Evolutionary conservation across 1,140 invertebrate species (phyloP), one percentile per base, ranked within the genome.

Genomic region (Ditylenchus dipsaci): DNA sequence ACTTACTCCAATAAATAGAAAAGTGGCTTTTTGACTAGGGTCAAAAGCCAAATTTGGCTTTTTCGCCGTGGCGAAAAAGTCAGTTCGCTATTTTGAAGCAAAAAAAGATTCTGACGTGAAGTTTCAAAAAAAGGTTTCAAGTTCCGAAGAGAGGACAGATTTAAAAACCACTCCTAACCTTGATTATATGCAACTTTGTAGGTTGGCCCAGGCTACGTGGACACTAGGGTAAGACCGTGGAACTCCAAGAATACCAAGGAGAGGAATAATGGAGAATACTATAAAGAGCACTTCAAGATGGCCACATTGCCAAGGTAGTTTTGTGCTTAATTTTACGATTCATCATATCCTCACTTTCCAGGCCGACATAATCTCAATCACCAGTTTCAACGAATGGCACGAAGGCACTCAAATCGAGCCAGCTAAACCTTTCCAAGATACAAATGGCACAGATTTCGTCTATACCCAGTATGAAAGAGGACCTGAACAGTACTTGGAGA

Each of bases 301-400:
- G 86, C 85, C 43, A 85, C 30, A 71, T 73, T 11, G 63, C 78
- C 1, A 69, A 67, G 72, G 76, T 76, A 43, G 3, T 17, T 65
- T 61, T 61, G 3, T 21, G 29, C 13, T 13, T 56, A 13, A 3
- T 19, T 30, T 8, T 21, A 61, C 38, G 21, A 8, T 5, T 7
- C 3, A 33, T 30, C 29, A 61, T 27, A 43, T 15, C 5, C 8
- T 74, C 3, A 9, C 11, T 42, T 30, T 75, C 29, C 62, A 74
- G 8, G 82, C 84, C 30, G 60, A 69, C 43, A 72, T 85, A 29
- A 67, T 87, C 27, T 84, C 84, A 19, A 85, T 87, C 17, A 87
- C 86, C 13, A 85, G 84, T 8, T 87, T 86, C 73, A 87, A 87
- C 75, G 86, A 87, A 72, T 87, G 86, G 86, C 86, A 87, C 66